Conservation (phyloP, 2,888 invertebrate genomes). For the Terebella lapidaria region DNA sequence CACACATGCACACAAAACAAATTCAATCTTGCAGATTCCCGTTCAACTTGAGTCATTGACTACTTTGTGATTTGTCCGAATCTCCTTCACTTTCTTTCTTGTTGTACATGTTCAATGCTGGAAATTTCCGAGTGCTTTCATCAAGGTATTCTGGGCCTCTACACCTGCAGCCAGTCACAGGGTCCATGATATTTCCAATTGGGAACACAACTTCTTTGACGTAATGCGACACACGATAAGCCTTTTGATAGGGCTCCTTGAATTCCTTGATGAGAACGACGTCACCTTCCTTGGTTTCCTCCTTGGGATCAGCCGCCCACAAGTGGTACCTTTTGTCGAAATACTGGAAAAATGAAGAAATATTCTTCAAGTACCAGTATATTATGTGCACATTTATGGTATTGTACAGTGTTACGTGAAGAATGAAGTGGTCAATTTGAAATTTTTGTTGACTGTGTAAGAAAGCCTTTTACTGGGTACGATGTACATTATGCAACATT, state of each 20-base stretch:
- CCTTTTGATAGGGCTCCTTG: conserved; percentile 23
- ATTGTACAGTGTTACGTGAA: no score
- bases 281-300: conserved; percentile 27
- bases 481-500: no score
- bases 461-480: no score
- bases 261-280: conserved; percentile 31
- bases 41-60: no score
- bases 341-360: conserved; percentile 29
- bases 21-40: no score
- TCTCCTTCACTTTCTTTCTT: no score
- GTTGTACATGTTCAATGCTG: no score
- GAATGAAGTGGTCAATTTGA: no score
- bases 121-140: neutral
- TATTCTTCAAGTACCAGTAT: neutral
- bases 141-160: conserved; percentile 36
- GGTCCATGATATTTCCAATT: conserved; percentile 35
- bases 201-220: conserved; percentile 33
- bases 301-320: conserved; percentile 27
- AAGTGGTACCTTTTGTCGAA: conserved; percentile 29
- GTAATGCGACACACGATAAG: conserved; percentile 27
- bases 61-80: no score
- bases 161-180: conserved; percentile 39
- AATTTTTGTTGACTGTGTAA: no score
- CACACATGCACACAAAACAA: no score
- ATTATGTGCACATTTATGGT: no score